phyloP scores from a whole-genome alignment of 2,113 vertebrate genomes.

The Saguinus imperator region DNA sequence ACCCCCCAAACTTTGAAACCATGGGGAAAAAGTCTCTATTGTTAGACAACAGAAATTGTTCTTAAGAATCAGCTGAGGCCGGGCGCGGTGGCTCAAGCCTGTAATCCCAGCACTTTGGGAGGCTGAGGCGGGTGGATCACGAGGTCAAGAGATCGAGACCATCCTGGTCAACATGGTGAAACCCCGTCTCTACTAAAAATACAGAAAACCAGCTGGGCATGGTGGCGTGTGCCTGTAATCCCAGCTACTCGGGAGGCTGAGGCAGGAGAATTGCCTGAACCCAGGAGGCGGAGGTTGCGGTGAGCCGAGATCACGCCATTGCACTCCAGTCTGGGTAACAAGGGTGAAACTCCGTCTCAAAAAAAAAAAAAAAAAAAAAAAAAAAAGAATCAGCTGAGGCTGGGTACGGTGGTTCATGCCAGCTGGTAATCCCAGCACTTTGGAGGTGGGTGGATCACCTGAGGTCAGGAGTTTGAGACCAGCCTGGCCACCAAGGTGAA shows the following conservation, averaged over 20 bases:
- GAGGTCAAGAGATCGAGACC: not conserved
- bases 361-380: not conserved
- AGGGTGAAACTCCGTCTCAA: not conserved
- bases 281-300: accelerated
- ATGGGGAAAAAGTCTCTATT: not conserved
- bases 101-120: not conserved
- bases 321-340: not conserved
- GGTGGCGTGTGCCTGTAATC: not conserved
- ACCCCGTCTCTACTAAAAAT: not conserved
- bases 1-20: not conserved
- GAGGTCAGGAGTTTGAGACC: not conserved
- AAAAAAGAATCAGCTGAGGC: not conserved
- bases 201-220: not conserved
- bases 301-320: not conserved
- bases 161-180: not conserved
- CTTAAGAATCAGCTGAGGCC: not conserved
- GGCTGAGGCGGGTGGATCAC: not conserved
- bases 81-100: not conserved
- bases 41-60: not conserved
- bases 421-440: not conserved
- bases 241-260: not conserved
- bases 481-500: not conserved
- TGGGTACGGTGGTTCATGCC: not conserved
- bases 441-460: not conserved
- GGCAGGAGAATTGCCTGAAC: not conserved